A percentile compares a stretch with the other conserved stretches of the same genome.
These are phyloP conservation scores for Patella caerulea DNA, from an alignment of 2,888 invertebrate genomes.

Conservation along the genomic window DNA sequence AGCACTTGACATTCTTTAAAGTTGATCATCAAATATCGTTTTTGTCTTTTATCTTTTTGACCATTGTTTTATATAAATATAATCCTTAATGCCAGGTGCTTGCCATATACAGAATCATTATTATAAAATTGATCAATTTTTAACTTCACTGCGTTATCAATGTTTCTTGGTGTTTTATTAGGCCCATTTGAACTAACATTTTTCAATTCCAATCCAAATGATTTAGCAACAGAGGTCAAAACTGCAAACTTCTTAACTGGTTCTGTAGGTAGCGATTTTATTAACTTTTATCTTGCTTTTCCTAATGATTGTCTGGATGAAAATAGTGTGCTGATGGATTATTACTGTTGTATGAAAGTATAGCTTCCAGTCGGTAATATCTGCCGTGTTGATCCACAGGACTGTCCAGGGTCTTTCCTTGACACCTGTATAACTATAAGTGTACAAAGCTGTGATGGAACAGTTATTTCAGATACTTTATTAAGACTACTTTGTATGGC, in stretches of 20 bases:
- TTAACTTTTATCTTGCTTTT: not conserved
- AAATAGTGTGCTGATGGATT: not conserved
- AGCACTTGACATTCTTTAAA: not conserved
- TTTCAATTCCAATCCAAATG: not conserved
- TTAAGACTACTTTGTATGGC: no score
- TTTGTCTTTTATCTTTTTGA: not conserved
- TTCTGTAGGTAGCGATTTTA: not conserved
- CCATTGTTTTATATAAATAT: not conserved
- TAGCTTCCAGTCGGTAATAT: no score
- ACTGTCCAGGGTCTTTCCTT: no score
- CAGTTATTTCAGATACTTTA: no score
- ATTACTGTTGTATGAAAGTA: not conserved
- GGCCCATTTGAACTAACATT: not conserved
- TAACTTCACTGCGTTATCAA: not conserved
- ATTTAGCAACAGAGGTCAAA: not conserved
- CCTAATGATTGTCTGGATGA: not conserved
- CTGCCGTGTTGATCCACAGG: no score
- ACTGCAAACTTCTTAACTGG: not conserved
- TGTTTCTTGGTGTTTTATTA: not conserved
- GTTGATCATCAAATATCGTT: not conserved
- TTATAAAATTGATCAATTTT: not conserved
- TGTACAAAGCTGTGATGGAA: no score
- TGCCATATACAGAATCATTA: not conserved
- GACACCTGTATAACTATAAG: no score
- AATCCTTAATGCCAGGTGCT: not conserved